Percentiles rank a stretch among this genome's conserved stretches.
These are phyloP conservation scores for Tiaroga cobitis DNA, from an alignment of 2,797 vertebrate genomes.

Conservation along the genomic window DNA sequence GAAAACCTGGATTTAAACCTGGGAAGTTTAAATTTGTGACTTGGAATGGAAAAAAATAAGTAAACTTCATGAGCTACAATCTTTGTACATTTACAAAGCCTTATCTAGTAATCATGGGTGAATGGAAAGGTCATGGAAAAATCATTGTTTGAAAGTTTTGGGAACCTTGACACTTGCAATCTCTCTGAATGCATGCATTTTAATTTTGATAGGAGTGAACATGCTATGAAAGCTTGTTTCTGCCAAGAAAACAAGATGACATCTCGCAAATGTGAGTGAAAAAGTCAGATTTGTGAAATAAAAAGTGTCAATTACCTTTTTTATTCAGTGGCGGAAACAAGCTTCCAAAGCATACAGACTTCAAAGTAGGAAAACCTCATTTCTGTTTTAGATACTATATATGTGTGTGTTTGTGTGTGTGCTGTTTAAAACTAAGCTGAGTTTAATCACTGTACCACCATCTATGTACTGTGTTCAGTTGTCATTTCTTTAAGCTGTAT, in stretches of 20 bases:
- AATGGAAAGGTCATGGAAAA: neutral
- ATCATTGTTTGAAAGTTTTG: neutral
- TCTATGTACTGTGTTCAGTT: slow-evolving; percentile 10
- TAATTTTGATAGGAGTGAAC: neutral
- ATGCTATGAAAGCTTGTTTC: neutral
- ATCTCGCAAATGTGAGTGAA: neutral
- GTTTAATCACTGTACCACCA: neutral
- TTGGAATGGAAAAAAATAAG: neutral
- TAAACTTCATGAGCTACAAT: neutral
- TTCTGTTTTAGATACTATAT: neutral
- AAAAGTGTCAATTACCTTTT: neutral
- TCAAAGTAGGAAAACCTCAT: neutral
- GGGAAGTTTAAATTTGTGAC: neutral
- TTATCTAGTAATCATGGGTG: neutral
- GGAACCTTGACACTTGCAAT: neutral
- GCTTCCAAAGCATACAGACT: neutral
- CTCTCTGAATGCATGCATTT: neutral
- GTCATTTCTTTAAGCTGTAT: neutral
- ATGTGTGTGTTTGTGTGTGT: neutral
- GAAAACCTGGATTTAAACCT: neutral
- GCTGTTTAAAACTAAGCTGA: neutral
- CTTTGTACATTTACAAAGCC: neutral
- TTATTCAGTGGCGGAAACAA: neutral
- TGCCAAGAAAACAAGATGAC: neutral
- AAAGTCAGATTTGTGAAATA: neutral